Conservation (phyloP, 2,797 vertebrate species). For the Astyanax mexicanus region DNA sequence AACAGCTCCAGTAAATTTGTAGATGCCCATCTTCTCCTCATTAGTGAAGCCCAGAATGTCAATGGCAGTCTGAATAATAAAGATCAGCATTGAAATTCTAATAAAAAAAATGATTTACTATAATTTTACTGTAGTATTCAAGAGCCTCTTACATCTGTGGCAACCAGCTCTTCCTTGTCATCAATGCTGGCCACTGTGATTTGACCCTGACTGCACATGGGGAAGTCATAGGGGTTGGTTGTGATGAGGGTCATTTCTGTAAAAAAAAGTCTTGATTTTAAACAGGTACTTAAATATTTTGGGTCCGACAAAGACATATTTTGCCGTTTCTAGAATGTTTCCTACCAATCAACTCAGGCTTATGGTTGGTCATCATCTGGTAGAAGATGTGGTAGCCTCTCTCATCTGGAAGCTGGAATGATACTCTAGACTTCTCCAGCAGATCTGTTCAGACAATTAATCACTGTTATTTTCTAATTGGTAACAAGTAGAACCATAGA, state of each 20-base stretch:
- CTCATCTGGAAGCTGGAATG: not conserved
- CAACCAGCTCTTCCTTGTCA: conserved; percentile 87
- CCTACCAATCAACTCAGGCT: conserved; percentile 85
- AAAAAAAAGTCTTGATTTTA: not conserved
- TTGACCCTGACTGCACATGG: conserved; percentile 87
- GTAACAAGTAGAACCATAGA: not conserved
- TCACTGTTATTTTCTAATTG: not conserved
- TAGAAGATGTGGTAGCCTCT: conserved; percentile 73
- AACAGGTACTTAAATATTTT: not conserved
- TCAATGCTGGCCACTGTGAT: conserved; percentile 88
- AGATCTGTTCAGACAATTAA: conserved; percentile 75
- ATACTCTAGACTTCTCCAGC: conserved; percentile 71
- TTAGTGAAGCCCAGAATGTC: conserved; percentile 76
- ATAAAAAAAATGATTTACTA: too few species aligned
- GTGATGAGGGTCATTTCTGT: conserved; percentile 87
- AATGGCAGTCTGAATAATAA: conserved; percentile 69
- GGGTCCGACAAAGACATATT: not conserved
- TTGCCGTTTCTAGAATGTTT: not conserved
- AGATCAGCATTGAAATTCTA: too few species aligned
- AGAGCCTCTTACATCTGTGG: conserved; percentile 85
- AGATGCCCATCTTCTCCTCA: conserved; percentile 75
- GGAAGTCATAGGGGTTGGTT: conserved; percentile 89
- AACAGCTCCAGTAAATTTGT: too few species aligned
- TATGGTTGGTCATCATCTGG: conserved; percentile 88
- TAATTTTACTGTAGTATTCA: too few species aligned